Conservation (phyloP, 2,797 vertebrate species). For the Emydoidea blandingii region DNA sequence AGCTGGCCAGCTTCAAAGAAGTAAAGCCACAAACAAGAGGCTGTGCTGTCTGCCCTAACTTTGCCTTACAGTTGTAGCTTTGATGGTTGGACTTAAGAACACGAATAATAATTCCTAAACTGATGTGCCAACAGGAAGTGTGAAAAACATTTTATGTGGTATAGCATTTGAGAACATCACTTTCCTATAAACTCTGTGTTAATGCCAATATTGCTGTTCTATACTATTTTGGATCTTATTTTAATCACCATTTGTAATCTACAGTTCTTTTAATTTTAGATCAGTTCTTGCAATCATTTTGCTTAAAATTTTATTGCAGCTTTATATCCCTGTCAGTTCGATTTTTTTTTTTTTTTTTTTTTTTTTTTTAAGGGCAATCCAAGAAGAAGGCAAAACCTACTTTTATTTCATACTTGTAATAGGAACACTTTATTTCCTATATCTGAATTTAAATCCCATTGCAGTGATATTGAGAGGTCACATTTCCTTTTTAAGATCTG, state of each 20-base stretch:
- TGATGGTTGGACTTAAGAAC: background rate
- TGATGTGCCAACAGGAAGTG: background rate
- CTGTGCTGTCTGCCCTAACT: background rate
- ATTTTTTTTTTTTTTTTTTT: too few relatives aligned
- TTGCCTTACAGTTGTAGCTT: background rate
- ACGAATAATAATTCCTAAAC: background rate
- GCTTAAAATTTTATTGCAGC: background rate
- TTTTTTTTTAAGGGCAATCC: background rate
- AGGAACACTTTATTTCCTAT: conserved; percentile 10
- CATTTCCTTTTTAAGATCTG: background rate
- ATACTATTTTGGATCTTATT: conserved; percentile 43
- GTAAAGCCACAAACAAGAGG: background rate
- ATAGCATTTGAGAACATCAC: conserved; percentile 44
- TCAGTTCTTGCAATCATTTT: background rate
- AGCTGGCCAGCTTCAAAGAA: background rate
- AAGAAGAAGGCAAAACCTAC: background rate
- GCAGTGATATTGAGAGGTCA: background rate
- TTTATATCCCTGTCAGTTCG: background rate
- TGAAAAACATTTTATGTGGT: conserved; percentile 64
- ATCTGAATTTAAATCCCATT: background rate
- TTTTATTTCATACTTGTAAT: background rate
- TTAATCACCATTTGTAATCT: background rate
- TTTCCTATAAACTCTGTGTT: background rate
- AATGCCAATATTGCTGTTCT: background rate
- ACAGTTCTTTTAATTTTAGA: background rate